Evolutionary conservation across 2,888 invertebrate species (phyloP).

Genomic region (Mesorhabditis sp.): DNA sequence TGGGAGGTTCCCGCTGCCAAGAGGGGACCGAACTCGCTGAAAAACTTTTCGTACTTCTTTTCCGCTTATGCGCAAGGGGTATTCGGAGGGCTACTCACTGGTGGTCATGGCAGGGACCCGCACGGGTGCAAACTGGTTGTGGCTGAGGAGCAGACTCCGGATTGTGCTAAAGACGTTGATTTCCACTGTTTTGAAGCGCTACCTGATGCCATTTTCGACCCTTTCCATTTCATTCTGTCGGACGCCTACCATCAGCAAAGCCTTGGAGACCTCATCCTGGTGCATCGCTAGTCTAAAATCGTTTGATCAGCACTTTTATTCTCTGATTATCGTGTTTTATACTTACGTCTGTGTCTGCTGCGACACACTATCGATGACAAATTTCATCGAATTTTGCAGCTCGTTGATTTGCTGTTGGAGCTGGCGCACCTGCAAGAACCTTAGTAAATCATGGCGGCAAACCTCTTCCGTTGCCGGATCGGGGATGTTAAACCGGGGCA

Average conservation of each 20-base stretch:
- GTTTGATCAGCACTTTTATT: neutral
- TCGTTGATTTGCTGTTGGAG: slow-evolving; percentile 43
- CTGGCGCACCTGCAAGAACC: neutral
- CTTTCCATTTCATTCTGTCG: slow-evolving; percentile 34
- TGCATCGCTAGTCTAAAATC: slow-evolving; percentile 17
- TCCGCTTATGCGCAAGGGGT: too few relatives aligned
- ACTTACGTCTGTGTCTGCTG: slow-evolving; percentile 34
- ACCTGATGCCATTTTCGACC: slow-evolving; percentile 19
- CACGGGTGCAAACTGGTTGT: slow-evolving; percentile 50
- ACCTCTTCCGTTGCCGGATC: slow-evolving; percentile 48
- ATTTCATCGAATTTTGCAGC: slow-evolving; percentile 56
- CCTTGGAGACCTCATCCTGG: slow-evolving; percentile 30
- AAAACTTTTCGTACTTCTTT: too few relatives aligned
- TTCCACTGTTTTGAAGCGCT: neutral
- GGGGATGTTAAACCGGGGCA: slow-evolving; percentile 53
- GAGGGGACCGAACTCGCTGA: slow-evolving; percentile 18
- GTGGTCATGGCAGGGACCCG: slow-evolving; percentile 17
- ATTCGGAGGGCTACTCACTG: too few relatives aligned
- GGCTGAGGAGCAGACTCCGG: slow-evolving; percentile 40
- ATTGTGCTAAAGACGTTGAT: slow-evolving; percentile 19
- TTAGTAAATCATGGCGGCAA: too few relatives aligned
- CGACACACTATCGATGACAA: slow-evolving; percentile 55
- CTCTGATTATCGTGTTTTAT: slow-evolving; percentile 22
- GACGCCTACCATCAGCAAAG: slow-evolving; percentile 32
- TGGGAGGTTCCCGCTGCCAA: slow-evolving; percentile 26